A percentile compares a stretch with the other conserved stretches of the same genome.
Conservation (phyloP, 2,797 vertebrate genomes). For the Loriculus beryllinus region DNA sequence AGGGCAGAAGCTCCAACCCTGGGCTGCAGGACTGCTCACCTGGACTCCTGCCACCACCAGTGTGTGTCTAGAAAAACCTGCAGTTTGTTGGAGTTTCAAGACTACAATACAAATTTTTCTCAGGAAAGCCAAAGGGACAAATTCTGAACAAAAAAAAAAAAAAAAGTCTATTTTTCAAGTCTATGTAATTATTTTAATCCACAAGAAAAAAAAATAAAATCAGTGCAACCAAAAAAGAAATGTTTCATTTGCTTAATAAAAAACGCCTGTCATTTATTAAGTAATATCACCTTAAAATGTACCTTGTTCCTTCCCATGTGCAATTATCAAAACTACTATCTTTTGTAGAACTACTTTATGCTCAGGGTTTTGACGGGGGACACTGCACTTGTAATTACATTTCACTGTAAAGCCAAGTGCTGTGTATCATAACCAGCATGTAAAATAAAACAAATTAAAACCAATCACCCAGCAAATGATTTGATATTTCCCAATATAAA, state of each 20-base stretch:
- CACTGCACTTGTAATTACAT: not conserved
- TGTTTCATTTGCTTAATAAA: not conserved
- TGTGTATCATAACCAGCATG: not conserved
- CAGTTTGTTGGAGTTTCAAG: not conserved
- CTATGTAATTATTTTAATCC: not conserved
- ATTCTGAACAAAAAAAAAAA: not conserved
- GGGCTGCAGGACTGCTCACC: not conserved
- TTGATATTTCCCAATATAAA: slow-evolving; percentile 1
- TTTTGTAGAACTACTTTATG: not conserved
- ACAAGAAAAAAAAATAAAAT: not conserved
- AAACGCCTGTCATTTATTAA: not conserved
- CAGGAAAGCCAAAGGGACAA: not conserved
- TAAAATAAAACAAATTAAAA: not conserved
- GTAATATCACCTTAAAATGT: not conserved
- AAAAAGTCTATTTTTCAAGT: not conserved
- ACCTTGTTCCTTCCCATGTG: not conserved
- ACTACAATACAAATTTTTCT: not conserved
- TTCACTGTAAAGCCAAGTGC: not conserved
- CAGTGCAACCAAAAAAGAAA: not conserved
- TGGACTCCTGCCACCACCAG: not conserved
- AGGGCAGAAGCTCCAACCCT: not conserved
- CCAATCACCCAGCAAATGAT: not conserved
- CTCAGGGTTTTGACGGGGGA: not conserved
- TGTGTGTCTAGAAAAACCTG: not conserved
- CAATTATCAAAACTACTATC: not conserved